phyloP scores from a whole-genome alignment of 1,140 invertebrate genomes.

The Seison nebaliae region DNA sequence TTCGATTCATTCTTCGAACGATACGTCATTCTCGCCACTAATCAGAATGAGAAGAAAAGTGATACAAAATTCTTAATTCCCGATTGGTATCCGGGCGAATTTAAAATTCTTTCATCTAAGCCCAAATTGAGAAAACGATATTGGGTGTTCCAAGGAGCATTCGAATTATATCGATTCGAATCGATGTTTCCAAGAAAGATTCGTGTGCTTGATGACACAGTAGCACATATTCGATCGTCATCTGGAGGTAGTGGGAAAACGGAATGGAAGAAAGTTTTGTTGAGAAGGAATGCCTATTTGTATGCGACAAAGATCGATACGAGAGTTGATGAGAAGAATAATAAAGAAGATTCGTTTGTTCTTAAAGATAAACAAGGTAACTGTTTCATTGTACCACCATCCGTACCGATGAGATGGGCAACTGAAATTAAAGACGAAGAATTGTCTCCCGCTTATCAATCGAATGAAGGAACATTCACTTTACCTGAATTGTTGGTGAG shows the following conservation, averaged over 20 bases:
- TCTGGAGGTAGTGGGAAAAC: background rate
- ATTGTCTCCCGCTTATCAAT: conserved; percentile 6
- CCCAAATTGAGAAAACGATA: conserved; percentile 10
- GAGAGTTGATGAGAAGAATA: conserved; percentile 2
- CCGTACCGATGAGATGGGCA: conserved; percentile 10
- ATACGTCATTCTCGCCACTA: too few species aligned
- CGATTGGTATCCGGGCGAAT: conserved; percentile 12
- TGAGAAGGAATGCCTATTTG: conserved; percentile 9
- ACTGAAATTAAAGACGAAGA: conserved; percentile 10
- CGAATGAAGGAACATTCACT: conserved; percentile 10
- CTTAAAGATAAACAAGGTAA: conserved; percentile 5
- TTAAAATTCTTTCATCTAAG: conserved; percentile 9
- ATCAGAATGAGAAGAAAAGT: too few species aligned
- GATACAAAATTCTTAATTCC: too few species aligned
- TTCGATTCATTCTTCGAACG: too few species aligned
- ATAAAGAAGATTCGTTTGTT: conserved; percentile 4
- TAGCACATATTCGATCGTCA: conserved; percentile 1
- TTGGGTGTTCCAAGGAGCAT: conserved; percentile 12
- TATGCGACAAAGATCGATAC: conserved; percentile 3
- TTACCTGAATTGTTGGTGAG: conserved; percentile 10
- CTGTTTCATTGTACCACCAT: conserved; percentile 9
- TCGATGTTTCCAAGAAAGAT: conserved; percentile 10
- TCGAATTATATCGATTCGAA: conserved; percentile 12
- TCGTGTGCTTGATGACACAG: conserved; percentile 6
- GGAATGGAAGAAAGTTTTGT: conserved; percentile 8